Base-by-base conservation (phyloP, 2,888 invertebrate species). In the Crossocerus cetratus region DNA sequence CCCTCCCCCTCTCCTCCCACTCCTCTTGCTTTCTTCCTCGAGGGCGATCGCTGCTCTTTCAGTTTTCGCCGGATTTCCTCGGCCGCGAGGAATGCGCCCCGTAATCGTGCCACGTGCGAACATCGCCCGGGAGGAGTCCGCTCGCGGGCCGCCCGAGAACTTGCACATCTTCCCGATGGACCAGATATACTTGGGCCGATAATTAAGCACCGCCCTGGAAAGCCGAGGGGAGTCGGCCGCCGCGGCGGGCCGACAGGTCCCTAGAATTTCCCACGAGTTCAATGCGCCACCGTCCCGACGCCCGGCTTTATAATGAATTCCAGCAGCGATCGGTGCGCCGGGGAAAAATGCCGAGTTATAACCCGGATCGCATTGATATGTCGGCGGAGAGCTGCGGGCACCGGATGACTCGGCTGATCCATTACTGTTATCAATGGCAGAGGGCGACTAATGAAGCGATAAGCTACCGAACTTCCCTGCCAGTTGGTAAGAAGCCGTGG, bases 401-500 rank as follows among this genome's bases (percentile, higher is more conserved):
- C 11, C 2, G 32, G 11, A 32, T 32, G 32, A 32, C 8, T 3
- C 32, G 11, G 1, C 32, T 32, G 32, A 32, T 32, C 11, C 32
- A 32, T 32, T 32, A 32, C 32, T 32, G 32, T 32, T 32, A 32
- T 32, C 32, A 32, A 32, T 32, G 32, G 32, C 8, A 5, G 32
- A 32, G 32, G 49, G 49, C 49, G 49, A 49, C 49, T 49, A 74
- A 79, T 72, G 55, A 71, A 23, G 63, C 71, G 80, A 80, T 78
- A 80, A 80, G 78, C 76, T 73, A 70, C 63, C 71, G 66, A 76
- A 65, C 58, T 76, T 78, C 65, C 63, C 49, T 55, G 53, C 42
- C 55, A 44, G 59, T 53, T 58, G 49, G 73, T 32, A 32, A 62
- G 69, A 73, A 74, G 44, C 65, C 57, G 59, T 53, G 22, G 43